Percentiles rank a stretch among this genome's conserved stretches.
phyloP scores from a whole-genome alignment of 1,140 invertebrate species.

The Zaprionus vittiger region DNA sequence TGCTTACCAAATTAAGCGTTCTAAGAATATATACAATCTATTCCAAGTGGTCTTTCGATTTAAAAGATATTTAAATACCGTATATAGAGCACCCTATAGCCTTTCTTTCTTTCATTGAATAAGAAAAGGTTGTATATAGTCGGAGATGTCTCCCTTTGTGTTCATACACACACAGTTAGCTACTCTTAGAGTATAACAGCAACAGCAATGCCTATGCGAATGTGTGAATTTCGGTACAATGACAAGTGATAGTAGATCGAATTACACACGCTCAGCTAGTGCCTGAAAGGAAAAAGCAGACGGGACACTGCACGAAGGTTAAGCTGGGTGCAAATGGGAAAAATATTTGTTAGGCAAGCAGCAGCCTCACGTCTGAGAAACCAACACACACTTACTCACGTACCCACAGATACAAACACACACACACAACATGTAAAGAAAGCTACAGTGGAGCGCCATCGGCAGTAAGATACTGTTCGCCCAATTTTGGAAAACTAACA shows the following conservation, averaged over 20 bases:
- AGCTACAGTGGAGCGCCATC: conserved; percentile 2
- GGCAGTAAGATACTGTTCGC: conserved; percentile 18
- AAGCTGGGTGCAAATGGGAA: conserved; percentile 42
- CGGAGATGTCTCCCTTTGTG: not conserved
- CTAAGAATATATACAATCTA: no score
- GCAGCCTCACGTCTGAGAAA: conserved; percentile 47
- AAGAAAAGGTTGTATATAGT: no score
- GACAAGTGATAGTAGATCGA: conserved; percentile 83
- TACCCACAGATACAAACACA: not conserved
- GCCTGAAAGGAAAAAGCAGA: conserved; percentile 8
- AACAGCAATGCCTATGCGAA: conserved; percentile 68
- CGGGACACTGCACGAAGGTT: not conserved
- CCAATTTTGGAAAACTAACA: conserved; percentile 54
- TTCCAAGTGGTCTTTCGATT: not conserved
- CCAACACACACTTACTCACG: not conserved
- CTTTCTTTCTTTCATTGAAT: no score
- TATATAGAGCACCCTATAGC: no score
- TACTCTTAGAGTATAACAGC: not conserved
- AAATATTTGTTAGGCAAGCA: conserved; percentile 46
- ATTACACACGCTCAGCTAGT: conserved; percentile 63
- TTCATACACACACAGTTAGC: not conserved
- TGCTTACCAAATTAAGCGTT: no score
- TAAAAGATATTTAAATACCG: no score
- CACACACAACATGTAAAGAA: not conserved
- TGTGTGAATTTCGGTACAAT: conserved; percentile 79